These are phyloP conservation scores for Tinea trinotella DNA, from an alignment of 2,888 invertebrate species.

Conservation along the genomic window DNA sequence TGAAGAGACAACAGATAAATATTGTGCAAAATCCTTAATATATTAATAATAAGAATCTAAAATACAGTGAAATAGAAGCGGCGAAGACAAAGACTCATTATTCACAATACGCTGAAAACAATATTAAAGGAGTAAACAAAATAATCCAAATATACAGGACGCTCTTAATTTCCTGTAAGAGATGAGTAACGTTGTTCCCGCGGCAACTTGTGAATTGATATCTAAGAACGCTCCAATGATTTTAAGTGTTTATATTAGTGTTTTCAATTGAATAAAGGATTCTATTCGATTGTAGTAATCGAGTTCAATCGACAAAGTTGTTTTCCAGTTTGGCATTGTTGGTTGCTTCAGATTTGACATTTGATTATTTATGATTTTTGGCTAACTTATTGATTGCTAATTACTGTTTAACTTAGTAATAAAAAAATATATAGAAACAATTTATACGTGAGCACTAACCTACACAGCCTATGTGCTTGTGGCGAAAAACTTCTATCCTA, in stretches of 20 bases:
- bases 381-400: too few species aligned
- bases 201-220: constrained; percentile 8
- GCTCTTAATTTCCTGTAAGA: constrained; percentile 60
- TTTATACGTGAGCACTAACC: too few species aligned
- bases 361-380: too few species aligned
- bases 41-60: neutral
- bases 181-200: constrained; percentile 38
- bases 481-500: too few species aligned
- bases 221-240: constrained; percentile 15
- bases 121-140: constrained; percentile 15
- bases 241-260: constrained; percentile 15
- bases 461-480: too few species aligned
- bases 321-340: neutral
- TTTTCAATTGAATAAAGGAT: constrained; percentile 14
- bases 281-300: neutral
- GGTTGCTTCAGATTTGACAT: too few species aligned
- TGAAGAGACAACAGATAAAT: too few species aligned
- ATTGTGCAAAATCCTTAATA: too few species aligned
- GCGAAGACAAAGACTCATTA: constrained; percentile 8
- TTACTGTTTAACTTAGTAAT: too few species aligned
- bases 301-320: neutral
- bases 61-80: neutral
- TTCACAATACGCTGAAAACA: neutral
- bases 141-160: constrained; percentile 4
- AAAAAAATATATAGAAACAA: too few species aligned